phyloP scores from a whole-genome alignment of 1,140 invertebrate species.

The Drusus annulatus region DNA sequence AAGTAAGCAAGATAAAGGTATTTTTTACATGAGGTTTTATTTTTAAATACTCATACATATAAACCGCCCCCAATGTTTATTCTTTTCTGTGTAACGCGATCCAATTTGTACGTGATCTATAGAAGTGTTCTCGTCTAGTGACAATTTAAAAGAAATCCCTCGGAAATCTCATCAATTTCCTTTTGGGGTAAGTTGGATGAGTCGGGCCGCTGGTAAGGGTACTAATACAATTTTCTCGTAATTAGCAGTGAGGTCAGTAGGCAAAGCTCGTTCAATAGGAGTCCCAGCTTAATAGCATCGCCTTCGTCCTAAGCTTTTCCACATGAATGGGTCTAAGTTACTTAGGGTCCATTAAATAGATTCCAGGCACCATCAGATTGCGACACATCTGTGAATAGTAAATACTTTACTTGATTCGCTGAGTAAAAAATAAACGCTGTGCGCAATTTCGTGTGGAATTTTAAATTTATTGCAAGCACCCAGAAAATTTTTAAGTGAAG shows the following conservation, averaged over 20 bases:
- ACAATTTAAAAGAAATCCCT: constrained; percentile 30
- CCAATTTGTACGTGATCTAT: constrained; percentile 12
- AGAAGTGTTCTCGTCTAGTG: constrained; percentile 12
- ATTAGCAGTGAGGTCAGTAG: constrained; percentile 3
- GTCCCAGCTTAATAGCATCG: not conserved
- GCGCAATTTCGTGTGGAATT: no score
- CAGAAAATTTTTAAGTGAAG: no score
- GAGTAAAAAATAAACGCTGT: no score
- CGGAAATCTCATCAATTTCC: constrained; percentile 33
- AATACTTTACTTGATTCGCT: no score
- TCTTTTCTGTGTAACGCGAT: constrained; percentile 13
- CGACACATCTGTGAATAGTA: no score
- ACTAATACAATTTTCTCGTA: constrained; percentile 31
- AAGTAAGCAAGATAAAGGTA: no score
- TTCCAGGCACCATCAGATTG: no score
- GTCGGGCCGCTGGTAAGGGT: constrained; percentile 16
- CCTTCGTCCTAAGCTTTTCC: not conserved
- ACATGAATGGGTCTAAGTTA: constrained; percentile 25
- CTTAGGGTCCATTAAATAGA: not conserved
- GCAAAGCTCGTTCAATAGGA: not conserved
- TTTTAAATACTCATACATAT: no score
- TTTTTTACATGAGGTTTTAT: no score
- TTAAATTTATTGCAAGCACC: no score
- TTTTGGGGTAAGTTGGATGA: constrained; percentile 10
- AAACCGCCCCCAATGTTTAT: not conserved